Evolutionary conservation across 2,113 vertebrate species (phyloP), one percentile per base, ranked within the genome.

Genomic region (Gambusia affinis): DNA sequence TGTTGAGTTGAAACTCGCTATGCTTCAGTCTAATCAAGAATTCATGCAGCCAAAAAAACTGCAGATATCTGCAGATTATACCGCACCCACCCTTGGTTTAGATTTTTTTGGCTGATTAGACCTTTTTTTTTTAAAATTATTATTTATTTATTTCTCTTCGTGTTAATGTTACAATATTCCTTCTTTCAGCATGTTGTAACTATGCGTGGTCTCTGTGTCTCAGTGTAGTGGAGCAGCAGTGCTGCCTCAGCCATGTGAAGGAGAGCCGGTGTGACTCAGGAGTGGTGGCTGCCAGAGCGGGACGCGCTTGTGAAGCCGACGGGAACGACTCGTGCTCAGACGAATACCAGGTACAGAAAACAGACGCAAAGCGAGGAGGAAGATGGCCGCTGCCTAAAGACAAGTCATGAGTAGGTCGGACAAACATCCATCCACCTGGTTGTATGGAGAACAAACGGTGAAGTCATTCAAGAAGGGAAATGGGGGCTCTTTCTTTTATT

Each of bases 201-300:
- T 65, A 29, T 78, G 60, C 67, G n/a, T 76, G 17, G 67, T 44
- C 39, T 82, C 66, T 86, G 57, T 87, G 77, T 88, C 88, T 35
- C 92, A 99, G 97, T 83, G 85, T 95, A 6, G 94, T 95, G 37
- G 95, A 96, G 94, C 93, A 93, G 88, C 97, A 99, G 84, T 99
- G 97, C 78, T 99, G 98, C 0, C 3, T 88, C 31, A 95, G 95
- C 29, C 91, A 95, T 4, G 60, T 97, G 63, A 92, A 94, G 87
- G 96, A 97, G 84, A 96, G 91, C 91, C 95, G 89, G 86, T 99
- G 97, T 85, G 83, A 96, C 84, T 93, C 94, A 0, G 98, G 97
- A 0, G 91, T 97, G 87, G 31, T 91, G 1, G 92, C 93, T 0
- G 97, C 97, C 24, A 96, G 95, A 92, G 92, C 94, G 39, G 96